phyloP scores from a whole-genome alignment of 2,888 invertebrate genomes.

The Alcis repandata region DNA sequence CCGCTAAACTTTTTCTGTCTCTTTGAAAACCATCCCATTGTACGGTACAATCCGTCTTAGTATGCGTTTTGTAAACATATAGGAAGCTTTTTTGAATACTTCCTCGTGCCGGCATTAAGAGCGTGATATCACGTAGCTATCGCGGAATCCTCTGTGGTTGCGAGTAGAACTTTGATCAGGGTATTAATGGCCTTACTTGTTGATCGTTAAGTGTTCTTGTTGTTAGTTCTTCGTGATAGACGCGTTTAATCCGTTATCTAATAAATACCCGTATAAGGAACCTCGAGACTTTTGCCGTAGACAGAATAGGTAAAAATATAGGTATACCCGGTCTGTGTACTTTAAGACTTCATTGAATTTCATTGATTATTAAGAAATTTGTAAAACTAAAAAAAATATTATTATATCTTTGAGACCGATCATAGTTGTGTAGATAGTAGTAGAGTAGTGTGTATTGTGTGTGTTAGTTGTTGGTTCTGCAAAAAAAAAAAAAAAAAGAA shows the following conservation, averaged over 20 bases:
- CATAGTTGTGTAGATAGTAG: background rate
- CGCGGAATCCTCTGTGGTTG: slow-evolving; percentile 22
- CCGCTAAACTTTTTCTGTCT: background rate
- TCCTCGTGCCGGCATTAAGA: slow-evolving; percentile 38
- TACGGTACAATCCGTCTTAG: background rate
- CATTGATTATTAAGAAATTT: too few relatives aligned
- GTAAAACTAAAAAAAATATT: too few relatives aligned
- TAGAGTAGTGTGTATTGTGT: too few relatives aligned
- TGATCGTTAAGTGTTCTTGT: slow-evolving; percentile 38
- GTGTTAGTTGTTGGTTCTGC: too few relatives aligned
- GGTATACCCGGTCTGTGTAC: too few relatives aligned
- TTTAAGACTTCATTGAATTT: too few relatives aligned
- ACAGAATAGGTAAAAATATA: slow-evolving; percentile 12
- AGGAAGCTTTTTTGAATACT: slow-evolving; percentile 26
- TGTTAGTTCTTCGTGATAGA: slow-evolving; percentile 31
- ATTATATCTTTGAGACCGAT: background rate
- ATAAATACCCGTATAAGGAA: slow-evolving; percentile 27
- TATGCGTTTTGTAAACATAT: background rate
- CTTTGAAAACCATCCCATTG: background rate
- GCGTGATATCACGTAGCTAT: slow-evolving; percentile 27
- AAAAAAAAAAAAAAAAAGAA: too few relatives aligned
- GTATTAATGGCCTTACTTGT: slow-evolving; percentile 37
- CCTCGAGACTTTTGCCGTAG: slow-evolving; percentile 9
- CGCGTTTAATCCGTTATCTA: slow-evolving; percentile 28
- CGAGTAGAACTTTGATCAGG: slow-evolving; percentile 32